Percentiles rank a stretch among this genome's conserved stretches.
Evolutionary conservation across 2,113 vertebrate genomes (phyloP).

Genomic region (Rhegmatorhina hoffmannsi): DNA sequence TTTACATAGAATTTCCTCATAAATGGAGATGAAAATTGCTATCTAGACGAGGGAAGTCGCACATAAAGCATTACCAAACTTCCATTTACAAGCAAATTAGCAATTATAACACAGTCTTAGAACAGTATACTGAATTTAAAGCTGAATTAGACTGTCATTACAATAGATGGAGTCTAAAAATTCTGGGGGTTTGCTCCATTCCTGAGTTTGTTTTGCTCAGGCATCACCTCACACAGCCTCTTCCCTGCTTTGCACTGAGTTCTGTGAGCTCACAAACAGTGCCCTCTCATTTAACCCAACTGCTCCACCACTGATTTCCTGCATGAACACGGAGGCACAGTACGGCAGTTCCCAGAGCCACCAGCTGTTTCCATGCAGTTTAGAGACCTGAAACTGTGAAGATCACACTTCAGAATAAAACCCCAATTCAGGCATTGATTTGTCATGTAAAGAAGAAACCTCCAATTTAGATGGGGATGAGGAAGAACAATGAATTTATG

Average conservation of each 20-base stretch:
- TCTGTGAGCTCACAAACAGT: background rate
- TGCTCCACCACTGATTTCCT: background rate
- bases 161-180: background rate
- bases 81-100: constrained; percentile 38
- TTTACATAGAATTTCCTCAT: background rate
- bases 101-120: background rate
- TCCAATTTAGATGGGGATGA: background rate
- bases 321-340: background rate
- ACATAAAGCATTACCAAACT: constrained; percentile 13
- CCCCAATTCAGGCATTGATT: background rate
- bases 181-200: background rate
- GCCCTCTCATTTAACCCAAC: background rate
- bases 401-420: background rate
- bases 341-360: background rate
- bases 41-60: background rate
- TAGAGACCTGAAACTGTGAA: background rate
- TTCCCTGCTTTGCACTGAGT: background rate
- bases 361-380: background rate
- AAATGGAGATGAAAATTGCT: background rate
- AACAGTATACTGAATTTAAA: background rate
- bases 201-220: background rate
- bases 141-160: background rate
- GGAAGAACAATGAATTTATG: background rate
- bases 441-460: background rate
- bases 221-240: background rate